Conservation (phyloP, 2,797 vertebrate genomes). For the Sus cebifrons region DNA sequence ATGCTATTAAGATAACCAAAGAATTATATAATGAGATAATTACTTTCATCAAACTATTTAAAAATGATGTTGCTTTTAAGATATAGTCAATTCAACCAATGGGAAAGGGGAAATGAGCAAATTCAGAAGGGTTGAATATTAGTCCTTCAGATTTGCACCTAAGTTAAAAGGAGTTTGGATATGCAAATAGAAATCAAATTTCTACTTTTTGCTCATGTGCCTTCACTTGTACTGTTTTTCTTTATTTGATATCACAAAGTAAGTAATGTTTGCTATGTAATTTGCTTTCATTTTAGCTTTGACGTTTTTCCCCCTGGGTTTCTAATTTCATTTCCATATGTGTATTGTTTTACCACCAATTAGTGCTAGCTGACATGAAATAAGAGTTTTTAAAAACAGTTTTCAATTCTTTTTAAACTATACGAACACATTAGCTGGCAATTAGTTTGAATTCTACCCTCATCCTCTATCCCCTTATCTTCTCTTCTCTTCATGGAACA, state of each 20-base stretch:
- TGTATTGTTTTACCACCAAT: conserved; percentile 60
- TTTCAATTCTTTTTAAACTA: conserved; percentile 52
- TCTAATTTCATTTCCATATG: conserved; percentile 67
- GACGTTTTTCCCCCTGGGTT: neutral
- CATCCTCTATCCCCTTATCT: neutral
- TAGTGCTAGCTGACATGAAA: conserved; percentile 51
- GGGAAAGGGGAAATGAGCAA: neutral
- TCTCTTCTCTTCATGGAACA: neutral
- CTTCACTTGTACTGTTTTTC: conserved; percentile 29
- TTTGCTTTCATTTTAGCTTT: conserved; percentile 67
- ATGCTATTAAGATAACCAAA: neutral
- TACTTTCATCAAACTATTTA: conserved; percentile 43
- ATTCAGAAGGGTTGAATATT: conserved; percentile 11
- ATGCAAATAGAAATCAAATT: conserved; percentile 11
- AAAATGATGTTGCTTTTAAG: conserved; percentile 56
- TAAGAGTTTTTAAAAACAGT: conserved; percentile 48
- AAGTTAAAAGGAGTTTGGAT: conserved; percentile 31
- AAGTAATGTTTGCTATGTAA: conserved; percentile 47
- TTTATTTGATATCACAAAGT: conserved; percentile 36
- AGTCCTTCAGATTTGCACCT: neutral
- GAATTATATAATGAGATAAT: conserved; percentile 24
- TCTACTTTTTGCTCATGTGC: neutral
- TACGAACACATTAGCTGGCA: conserved; percentile 26
- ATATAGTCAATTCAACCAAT: conserved; percentile 49
- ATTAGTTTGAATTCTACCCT: conserved; percentile 59